These are phyloP conservation scores for Hippolais icterina DNA, from an alignment of 2,113 vertebrate genomes.

Conservation along the genomic window DNA sequence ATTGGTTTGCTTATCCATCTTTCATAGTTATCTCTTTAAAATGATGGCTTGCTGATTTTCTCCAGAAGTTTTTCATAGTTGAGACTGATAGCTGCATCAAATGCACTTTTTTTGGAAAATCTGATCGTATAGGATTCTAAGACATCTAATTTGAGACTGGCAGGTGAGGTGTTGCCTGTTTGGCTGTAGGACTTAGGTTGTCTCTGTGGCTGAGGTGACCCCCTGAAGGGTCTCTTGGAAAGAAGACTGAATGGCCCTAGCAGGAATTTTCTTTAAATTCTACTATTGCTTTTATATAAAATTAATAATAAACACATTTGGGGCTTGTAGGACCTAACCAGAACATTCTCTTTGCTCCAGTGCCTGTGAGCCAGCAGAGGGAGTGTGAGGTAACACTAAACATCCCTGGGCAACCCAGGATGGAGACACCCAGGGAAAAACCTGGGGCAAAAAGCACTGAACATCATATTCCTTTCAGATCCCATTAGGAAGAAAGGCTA, in stretches of 20 bases:
- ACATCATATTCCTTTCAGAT: neutral
- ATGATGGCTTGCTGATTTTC: neutral
- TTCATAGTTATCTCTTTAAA: neutral
- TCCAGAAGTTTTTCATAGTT: neutral
- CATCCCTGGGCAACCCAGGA: neutral
- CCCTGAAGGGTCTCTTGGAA: neutral
- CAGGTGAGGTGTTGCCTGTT: neutral
- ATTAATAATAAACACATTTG: neutral
- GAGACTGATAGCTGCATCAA: neutral
- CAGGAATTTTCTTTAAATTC: neutral
- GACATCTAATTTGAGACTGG: neutral
- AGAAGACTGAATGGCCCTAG: neutral
- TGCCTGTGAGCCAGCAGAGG: constrained; percentile 51
- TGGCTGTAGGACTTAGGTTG: neutral
- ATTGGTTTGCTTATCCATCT: neutral
- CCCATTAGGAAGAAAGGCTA: neutral
- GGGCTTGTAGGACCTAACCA: neutral
- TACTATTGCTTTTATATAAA: neutral
- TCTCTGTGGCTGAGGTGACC: accelerated
- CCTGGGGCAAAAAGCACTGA: neutral
- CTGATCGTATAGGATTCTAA: neutral
- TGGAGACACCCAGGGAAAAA: neutral
- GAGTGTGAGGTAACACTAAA: constrained; percentile 14
- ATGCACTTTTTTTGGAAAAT: neutral
- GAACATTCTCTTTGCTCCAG: neutral